Conservation (phyloP, 2,888 invertebrate genomes). For the Cactoblastis cactorum region DNA sequence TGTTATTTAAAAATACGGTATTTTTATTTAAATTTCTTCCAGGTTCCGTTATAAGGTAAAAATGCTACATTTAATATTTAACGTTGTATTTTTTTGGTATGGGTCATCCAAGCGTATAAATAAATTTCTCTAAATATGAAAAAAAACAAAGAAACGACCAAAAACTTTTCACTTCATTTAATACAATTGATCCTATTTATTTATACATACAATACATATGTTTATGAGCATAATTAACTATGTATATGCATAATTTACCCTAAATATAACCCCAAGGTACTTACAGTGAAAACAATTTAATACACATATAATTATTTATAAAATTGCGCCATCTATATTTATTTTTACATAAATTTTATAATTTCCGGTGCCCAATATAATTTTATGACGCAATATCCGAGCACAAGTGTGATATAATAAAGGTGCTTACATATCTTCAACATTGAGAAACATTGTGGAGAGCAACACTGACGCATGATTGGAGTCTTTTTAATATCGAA, state of each 20-base stretch:
- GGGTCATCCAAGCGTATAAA: too few relatives aligned
- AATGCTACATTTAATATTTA: too few relatives aligned
- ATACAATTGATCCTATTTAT: constrained; percentile 56
- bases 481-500: too few relatives aligned
- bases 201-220: constrained; percentile 60
- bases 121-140: too few relatives aligned
- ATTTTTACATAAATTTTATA: constrained; percentile 8
- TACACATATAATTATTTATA: constrained; percentile 25
- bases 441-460: too few relatives aligned
- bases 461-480: too few relatives aligned
- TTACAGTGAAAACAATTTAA: constrained; percentile 28
- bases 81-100: too few relatives aligned
- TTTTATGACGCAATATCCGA: constrained; percentile 2
- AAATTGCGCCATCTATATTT: constrained; percentile 25
- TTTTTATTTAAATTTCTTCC: constrained; percentile 26
- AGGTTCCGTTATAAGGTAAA: too few relatives aligned
- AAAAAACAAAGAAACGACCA: constrained; percentile 22
- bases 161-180: constrained; percentile 63
- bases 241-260: constrained; percentile 34
- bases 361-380: constrained; percentile 11
- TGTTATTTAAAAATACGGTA: constrained; percentile 63
- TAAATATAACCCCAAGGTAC: constrained; percentile 45
- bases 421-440: too few relatives aligned
- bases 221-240: constrained; percentile 56
- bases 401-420: not conserved